Conservation (phyloP, 2,797 vertebrate species). For the Micropoecilia bifurca region DNA sequence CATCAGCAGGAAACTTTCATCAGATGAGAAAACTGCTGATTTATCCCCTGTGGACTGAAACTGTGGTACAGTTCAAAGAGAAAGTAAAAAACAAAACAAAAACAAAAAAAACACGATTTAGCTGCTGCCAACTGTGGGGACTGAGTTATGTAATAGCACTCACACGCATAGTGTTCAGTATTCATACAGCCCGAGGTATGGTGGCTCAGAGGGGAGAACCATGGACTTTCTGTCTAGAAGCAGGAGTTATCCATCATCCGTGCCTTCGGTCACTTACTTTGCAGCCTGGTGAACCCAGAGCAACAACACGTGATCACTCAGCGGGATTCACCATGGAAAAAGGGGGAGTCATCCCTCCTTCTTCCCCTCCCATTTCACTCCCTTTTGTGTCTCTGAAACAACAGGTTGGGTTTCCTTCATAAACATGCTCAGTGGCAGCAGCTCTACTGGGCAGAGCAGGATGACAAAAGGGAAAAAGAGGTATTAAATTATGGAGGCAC, state of each 20-base stretch:
- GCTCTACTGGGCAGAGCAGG: slow-evolving; percentile 11
- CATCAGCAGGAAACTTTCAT: slow-evolving; percentile 2
- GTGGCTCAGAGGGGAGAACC: slow-evolving; percentile 32
- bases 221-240: slow-evolving; percentile 31
- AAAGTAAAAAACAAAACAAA: slow-evolving; percentile 6
- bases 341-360: slow-evolving; percentile 42
- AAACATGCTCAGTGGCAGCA: slow-evolving; percentile 14
- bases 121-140: slow-evolving; percentile 44
- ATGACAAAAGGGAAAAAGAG: neutral
- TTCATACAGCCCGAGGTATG: slow-evolving; percentile 30
- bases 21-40: neutral
- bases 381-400: slow-evolving; percentile 23
- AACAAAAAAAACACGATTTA: slow-evolving; percentile 13
- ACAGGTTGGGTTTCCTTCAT: slow-evolving; percentile 19
- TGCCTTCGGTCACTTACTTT: slow-evolving; percentile 55
- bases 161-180: slow-evolving; percentile 33
- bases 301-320: slow-evolving; percentile 49
- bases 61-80: slow-evolving; percentile 2
- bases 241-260: slow-evolving; percentile 64
- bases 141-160: slow-evolving; percentile 43
- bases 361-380: slow-evolving; percentile 11
- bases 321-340: slow-evolving; percentile 49
- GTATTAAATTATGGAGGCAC: neutral
- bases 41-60: neutral
- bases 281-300: slow-evolving; percentile 35